Base-by-base conservation (phyloP, 2,888 invertebrate species). In the Melolontha melolontha region DNA sequence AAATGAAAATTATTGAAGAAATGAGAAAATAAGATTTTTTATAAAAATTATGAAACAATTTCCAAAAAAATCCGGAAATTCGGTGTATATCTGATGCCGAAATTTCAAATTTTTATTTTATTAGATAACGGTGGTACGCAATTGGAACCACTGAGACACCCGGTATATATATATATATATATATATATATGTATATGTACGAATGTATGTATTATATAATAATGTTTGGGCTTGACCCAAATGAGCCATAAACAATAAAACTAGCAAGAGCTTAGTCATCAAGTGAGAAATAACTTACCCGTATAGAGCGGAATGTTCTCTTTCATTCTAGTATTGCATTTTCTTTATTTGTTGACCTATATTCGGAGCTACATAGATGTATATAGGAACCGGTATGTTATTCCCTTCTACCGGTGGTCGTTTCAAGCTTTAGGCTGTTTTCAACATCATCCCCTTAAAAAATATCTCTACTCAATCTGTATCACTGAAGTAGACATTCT, bases 401-500 rank as follows among this genome's bases (percentile, higher is more conserved):
- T 59, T 40, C 29, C 44, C 27, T 44, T 59, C 59, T 44, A 29
- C 14, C 11, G n/a, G 29, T 42, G 44, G 59, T 44, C 59, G 27
- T 59, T 59, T 14, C 44, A 44, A 59, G 59, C 59, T 29, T 44
- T 29, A 44, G 59, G 59, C 59, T 59, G 44, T 59, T 59, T 47
- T 59, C 59, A 34, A 59, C 59, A 44, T 59, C 59, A 44, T 59
- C 59, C 34, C 44, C 29, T 27, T 29, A 50, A 57, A 59, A 59
- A 59, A 59, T 59, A 59, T 59, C 59, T 59, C 44, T 59, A 59
- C 59, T 59, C 59, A 44, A 59, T 59, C 59, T 59, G 44, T 44
- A 44, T 16, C 44, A 59, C 44, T 44, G 40, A 42, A 29, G 44
- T 44, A 59, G 59, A 44, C 59, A 34, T 59, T 44, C 44, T 22